These are phyloP conservation scores for Chrysaora quinquecirrha DNA, from an alignment of 30 jellyfish, hydroid and myxozoan species.

Conservation along the genomic window DNA sequence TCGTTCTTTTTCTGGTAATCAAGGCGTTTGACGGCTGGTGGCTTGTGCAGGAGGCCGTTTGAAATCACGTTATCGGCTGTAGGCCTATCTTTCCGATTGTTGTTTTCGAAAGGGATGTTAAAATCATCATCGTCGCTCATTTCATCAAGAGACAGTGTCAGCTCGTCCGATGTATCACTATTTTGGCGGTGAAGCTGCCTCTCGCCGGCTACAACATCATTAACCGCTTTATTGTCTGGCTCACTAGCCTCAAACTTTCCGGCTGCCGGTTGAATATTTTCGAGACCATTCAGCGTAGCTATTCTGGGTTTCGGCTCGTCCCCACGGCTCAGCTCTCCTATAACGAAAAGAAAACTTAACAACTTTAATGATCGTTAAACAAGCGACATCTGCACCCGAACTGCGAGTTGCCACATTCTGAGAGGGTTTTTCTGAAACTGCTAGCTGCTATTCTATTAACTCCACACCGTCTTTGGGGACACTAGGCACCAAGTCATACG, in stretches of 20 bases:
- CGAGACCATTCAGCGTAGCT: background rate
- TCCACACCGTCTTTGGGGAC: no score
- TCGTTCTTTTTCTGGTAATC: constrained; percentile 16
- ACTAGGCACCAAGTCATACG: no score
- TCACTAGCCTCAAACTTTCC: background rate
- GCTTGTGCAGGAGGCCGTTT: background rate
- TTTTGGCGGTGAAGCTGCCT: background rate
- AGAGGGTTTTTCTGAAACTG: no score
- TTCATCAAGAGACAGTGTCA: constrained; percentile 55
- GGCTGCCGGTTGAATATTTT: background rate
- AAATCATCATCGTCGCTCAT: constrained; percentile 32
- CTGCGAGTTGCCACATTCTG: no score
- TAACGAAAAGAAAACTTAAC: no score
- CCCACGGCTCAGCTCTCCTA: constrained; percentile 63
- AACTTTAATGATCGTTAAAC: no score
- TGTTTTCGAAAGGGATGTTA: background rate
- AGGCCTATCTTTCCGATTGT: background rate
- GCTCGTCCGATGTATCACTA: constrained; percentile 64
- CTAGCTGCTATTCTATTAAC: no score
- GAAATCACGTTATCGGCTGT: background rate
- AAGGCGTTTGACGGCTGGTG: constrained; percentile 39
- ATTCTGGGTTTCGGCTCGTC: constrained; percentile 10
- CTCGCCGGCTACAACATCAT: background rate
- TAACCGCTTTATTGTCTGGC: background rate
- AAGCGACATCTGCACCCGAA: no score